These are phyloP conservation scores for Crocallis elinguaria DNA, from an alignment of 2,888 invertebrate species.

Conservation along the genomic window DNA sequence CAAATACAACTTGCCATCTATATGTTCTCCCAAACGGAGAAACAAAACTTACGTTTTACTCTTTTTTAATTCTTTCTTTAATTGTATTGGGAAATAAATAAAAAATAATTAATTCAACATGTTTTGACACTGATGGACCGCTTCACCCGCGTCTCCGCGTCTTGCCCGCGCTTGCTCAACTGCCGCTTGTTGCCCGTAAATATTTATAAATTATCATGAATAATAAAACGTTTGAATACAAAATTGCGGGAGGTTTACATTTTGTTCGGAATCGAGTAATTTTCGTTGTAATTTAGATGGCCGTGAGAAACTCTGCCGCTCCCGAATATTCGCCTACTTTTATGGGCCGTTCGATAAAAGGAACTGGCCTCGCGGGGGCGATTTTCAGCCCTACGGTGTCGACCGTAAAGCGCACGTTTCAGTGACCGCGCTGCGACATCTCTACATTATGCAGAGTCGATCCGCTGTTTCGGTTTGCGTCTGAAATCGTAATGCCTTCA, in stretches of 20 bases:
- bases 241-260: conserved; percentile 16
- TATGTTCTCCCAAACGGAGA: neutral
- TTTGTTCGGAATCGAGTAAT: conserved; percentile 20
- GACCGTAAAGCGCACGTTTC: neutral
- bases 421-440: neutral
- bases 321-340: conserved; percentile 15
- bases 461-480: conserved; percentile 28
- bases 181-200: conserved; percentile 8
- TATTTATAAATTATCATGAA: conserved; percentile 16
- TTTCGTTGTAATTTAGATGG: conserved; percentile 20
- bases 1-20: neutral
- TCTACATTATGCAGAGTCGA: conserved; percentile 34
- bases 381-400: neutral
- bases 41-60: no score
- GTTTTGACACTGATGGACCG: no score
- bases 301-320: conserved; percentile 16
- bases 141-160: no score
- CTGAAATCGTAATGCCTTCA: conserved; percentile 38
- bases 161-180: neutral
- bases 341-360: conserved; percentile 15
- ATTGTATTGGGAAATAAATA: no score
- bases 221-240: conserved; percentile 18
- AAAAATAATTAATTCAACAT: no score
- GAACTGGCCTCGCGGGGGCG: neutral
- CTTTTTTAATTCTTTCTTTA: no score